Percentiles rank a stretch among this genome's conserved stretches.
Evolutionary conservation across 2,113 vertebrate species (phyloP).

Genomic region (Eretmochelys imbricata): DNA sequence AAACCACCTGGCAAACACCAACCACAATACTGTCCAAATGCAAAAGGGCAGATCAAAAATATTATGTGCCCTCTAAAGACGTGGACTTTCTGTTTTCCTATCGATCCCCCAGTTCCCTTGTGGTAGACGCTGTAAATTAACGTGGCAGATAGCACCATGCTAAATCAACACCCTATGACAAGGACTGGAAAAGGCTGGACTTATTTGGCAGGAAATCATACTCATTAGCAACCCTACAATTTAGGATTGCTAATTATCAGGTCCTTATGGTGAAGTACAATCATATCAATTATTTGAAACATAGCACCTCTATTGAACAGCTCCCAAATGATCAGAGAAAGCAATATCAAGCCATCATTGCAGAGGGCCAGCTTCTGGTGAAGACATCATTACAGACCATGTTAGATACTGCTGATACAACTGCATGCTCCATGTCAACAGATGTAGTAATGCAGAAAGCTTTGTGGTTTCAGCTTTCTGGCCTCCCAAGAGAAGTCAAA

Average conservation of each 20-base stretch:
- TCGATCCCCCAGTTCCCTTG: not conserved
- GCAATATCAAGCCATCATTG: not conserved
- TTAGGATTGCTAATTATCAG: not conserved
- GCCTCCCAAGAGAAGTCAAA: not conserved
- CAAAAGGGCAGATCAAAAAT: not conserved
- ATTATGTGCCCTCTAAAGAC: not conserved
- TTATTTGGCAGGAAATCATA: not conserved
- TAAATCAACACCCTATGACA: not conserved
- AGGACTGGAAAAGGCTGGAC: not conserved
- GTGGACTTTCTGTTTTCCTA: not conserved
- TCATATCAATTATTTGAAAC: not conserved
- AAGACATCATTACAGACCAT: not conserved
- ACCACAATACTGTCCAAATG: not conserved
- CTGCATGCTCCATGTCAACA: not conserved
- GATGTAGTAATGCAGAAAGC: not conserved
- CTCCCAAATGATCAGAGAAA: not conserved
- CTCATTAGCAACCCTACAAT: not conserved
- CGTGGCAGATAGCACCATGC: not conserved
- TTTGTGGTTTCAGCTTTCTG: not conserved
- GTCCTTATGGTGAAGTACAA: not conserved
- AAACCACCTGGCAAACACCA: not conserved
- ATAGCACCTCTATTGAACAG: not conserved
- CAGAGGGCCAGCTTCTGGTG: not conserved
- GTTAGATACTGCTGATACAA: not conserved
- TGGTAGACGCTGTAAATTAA: not conserved